Evolutionary conservation across 2,888 invertebrate species (phyloP).

Genomic region (Ectropis crepuscularia): DNA sequence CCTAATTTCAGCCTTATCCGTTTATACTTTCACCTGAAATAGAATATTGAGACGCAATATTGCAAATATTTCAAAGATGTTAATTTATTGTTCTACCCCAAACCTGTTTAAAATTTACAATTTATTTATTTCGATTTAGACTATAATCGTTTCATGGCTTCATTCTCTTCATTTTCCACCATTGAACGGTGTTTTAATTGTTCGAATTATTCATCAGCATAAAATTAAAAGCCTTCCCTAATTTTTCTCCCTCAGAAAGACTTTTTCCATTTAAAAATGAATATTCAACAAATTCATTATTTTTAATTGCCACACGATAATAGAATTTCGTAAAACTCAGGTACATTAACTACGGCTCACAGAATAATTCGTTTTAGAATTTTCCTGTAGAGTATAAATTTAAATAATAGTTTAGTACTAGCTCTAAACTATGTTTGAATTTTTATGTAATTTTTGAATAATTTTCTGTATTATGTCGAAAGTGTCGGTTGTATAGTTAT

Average conservation of each 20-base stretch:
- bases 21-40: too few species aligned
- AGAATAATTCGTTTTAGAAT: not conserved
- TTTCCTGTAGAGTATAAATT: not conserved
- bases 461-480: too few species aligned
- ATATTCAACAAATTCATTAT: slow-evolving; percentile 23
- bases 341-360: not conserved
- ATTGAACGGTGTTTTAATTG: slow-evolving; percentile 16
- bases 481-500: too few species aligned
- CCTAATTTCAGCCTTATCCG: too few species aligned
- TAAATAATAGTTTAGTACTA: too few species aligned
- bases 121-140: slow-evolving; percentile 12
- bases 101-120: not conserved
- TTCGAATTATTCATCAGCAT: slow-evolving; percentile 23
- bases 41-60: slow-evolving; percentile 27
- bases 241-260: slow-evolving; percentile 10
- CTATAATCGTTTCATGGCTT: not conserved
- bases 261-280: slow-evolving; percentile 22
- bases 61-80: slow-evolving; percentile 4
- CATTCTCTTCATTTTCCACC: slow-evolving; percentile 1
- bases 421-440: too few species aligned
- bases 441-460: too few species aligned
- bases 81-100: not conserved
- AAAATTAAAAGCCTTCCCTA: slow-evolving; percentile 19
- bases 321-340: slow-evolving; percentile 15
- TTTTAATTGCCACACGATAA: slow-evolving; percentile 8